These are phyloP conservation scores for Arion vulgaris DNA, from an alignment of 1,140 invertebrate genomes.

Conservation along the genomic window DNA sequence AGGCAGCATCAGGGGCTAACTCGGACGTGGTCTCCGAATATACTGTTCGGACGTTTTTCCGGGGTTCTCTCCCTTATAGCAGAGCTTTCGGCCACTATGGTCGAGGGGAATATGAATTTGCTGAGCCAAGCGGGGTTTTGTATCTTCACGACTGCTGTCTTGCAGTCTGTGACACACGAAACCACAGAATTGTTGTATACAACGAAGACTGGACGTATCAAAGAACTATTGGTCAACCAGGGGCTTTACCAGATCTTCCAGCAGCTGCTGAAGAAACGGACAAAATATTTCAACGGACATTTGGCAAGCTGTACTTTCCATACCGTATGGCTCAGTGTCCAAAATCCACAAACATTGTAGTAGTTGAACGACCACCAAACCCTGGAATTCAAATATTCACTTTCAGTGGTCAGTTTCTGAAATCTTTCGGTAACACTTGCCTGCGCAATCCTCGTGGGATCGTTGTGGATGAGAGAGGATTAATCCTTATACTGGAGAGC, in stretches of 20 bases:
- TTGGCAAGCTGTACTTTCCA: conserved; percentile 96
- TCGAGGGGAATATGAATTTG: conserved; percentile 90
- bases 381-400: conserved; percentile 99
- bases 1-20: not conserved
- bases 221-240: conserved; percentile 27
- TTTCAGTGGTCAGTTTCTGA: conserved; percentile 98
- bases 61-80: not conserved
- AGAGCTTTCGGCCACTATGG: conserved; percentile 96
- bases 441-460: conserved; percentile 95
- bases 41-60: not conserved
- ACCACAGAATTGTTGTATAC: conserved; percentile 87
- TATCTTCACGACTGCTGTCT: conserved; percentile 99
- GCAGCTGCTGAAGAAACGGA: not conserved
- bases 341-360: conserved; percentile 96
- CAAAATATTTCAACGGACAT: conserved; percentile 89
- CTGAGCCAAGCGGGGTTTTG: conserved; percentile 98
- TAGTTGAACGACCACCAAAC: conserved; percentile 97
- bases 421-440: conserved; percentile 99
- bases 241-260: not conserved
- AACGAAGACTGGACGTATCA: not conserved
- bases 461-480: conserved; percentile 96
- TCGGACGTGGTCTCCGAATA: not conserved
- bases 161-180: conserved; percentile 99
- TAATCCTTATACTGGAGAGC: conserved; percentile 99
- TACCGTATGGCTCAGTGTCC: conserved; percentile 98